Conservation (phyloP, 2,797 vertebrate species). For the Micromesistius poutassou region DNA sequence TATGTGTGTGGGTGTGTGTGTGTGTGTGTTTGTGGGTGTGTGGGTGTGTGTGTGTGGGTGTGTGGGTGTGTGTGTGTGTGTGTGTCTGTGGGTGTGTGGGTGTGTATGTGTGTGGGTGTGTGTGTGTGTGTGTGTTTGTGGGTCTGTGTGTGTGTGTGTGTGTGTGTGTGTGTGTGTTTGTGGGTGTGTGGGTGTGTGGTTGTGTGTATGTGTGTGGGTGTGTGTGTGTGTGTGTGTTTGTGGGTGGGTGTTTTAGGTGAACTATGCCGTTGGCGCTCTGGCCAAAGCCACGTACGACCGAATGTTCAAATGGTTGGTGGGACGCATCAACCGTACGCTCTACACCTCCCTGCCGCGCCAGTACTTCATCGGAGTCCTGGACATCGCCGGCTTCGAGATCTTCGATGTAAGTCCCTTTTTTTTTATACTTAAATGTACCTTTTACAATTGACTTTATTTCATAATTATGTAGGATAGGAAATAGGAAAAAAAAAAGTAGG, state of each 20-base stretch:
- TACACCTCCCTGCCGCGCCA: slow-evolving; percentile 88
- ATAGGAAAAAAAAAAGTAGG: background rate
- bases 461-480: background rate
- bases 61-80: slow-evolving; percentile 11
- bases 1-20: background rate
- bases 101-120: slow-evolving; percentile 45
- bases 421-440: background rate
- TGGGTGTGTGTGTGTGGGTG: slow-evolving; percentile 22
- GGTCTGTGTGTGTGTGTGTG: too few relatives aligned
- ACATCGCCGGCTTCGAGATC: slow-evolving; percentile 95
- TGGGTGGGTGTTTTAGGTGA: slow-evolving; percentile 73
- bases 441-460: background rate
- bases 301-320: slow-evolving; percentile 92
- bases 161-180: slow-evolving; percentile 14
- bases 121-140: background rate
- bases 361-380: slow-evolving; percentile 93
- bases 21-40: slow-evolving; percentile 15
- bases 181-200: background rate
- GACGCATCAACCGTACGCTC: slow-evolving; percentile 87
- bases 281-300: slow-evolving; percentile 94
- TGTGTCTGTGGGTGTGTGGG: slow-evolving; percentile 66
- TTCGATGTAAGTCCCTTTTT: slow-evolving; percentile 79
- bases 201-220: slow-evolving; percentile 17
- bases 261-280: slow-evolving; percentile 89
- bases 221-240: slow-evolving; percentile 22